phyloP scores from a whole-genome alignment of 2,888 invertebrate species.

The Apotomis betuletana region DNA sequence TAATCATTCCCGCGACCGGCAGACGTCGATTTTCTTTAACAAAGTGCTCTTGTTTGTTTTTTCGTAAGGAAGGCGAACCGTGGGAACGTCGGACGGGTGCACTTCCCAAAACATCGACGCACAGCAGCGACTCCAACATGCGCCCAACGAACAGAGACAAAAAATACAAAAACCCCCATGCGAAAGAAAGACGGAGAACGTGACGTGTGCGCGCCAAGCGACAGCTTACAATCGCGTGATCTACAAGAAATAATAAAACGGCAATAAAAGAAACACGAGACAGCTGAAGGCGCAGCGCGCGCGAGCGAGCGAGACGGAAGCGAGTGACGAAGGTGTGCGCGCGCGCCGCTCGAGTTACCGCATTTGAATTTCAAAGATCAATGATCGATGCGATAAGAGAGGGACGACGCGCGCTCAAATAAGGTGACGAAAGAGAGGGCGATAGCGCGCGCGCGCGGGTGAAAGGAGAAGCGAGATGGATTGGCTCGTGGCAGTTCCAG shows the following conservation, averaged over 20 bases:
- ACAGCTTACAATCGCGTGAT: constrained; percentile 84
- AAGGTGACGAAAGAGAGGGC: constrained; percentile 56
- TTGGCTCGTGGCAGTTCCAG: constrained; percentile 77
- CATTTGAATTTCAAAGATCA: constrained; percentile 82
- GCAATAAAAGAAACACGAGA: constrained; percentile 83
- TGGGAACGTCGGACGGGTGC: constrained; percentile 84
- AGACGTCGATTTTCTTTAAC: constrained; percentile 84
- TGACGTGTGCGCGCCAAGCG: constrained; percentile 83
- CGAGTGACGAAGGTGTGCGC: constrained; percentile 71
- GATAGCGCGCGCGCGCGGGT: constrained; percentile 45
- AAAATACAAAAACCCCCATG: constrained; percentile 45
- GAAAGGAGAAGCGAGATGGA: constrained; percentile 56
- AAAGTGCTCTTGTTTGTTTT: constrained; percentile 84
- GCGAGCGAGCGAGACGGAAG: constrained; percentile 72
- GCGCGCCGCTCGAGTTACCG: constrained; percentile 80
- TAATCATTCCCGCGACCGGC: constrained; percentile 83
- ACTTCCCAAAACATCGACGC: constrained; percentile 85
- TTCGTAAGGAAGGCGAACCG: constrained; percentile 84
- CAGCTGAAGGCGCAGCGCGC: constrained; percentile 69
- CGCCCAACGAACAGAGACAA: constrained; percentile 67
- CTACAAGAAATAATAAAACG: constrained; percentile 84
- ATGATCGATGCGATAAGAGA: constrained; percentile 80
- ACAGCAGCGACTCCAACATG: constrained; percentile 81
- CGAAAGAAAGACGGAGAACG: constrained; percentile 58
- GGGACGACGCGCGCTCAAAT: constrained; percentile 65